Percentiles rank a stretch among this genome's conserved stretches.
Conservation (phyloP, 1,140 invertebrate species). For the Bilobella aurantiaca region DNA sequence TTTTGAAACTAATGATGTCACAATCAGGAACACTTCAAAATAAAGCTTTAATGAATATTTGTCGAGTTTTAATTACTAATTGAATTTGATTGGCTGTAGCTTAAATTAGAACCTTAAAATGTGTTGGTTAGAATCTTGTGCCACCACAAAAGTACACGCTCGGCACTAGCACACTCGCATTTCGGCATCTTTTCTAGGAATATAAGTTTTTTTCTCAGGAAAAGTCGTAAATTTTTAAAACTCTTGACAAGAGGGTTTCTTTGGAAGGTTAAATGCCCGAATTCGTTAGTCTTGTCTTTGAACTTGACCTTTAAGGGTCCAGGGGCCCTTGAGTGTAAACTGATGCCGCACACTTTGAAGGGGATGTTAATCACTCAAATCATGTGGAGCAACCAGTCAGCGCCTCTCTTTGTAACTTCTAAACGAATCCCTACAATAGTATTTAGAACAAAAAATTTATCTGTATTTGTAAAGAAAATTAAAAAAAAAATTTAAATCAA, state of each 20-base stretch:
- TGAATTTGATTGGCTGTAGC: background rate
- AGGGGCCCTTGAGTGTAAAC: background rate
- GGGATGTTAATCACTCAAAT: background rate
- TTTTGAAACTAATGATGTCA: too few species aligned
- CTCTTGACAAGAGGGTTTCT: background rate
- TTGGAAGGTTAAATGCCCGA: background rate
- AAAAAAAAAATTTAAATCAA: background rate
- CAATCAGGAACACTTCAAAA: too few species aligned
- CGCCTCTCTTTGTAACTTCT: background rate
- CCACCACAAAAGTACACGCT: background rate
- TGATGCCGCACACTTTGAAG: background rate
- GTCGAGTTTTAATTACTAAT: background rate
- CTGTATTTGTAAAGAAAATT: background rate
- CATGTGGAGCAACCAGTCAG: background rate
- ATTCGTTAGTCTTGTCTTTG: background rate
- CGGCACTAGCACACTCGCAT: too few species aligned
- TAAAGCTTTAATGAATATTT: too few species aligned
- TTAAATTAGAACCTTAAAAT: background rate
- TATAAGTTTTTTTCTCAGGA: background rate
- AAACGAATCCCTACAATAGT: background rate
- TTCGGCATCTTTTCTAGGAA: slow-evolving; percentile 3
- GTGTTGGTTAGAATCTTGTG: background rate
- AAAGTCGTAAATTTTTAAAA: slow-evolving; percentile 12
- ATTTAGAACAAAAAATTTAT: too few species aligned
- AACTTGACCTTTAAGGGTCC: background rate